Conservation (phyloP, 2,888 invertebrate species). For the Rhabditoides inermis region DNA sequence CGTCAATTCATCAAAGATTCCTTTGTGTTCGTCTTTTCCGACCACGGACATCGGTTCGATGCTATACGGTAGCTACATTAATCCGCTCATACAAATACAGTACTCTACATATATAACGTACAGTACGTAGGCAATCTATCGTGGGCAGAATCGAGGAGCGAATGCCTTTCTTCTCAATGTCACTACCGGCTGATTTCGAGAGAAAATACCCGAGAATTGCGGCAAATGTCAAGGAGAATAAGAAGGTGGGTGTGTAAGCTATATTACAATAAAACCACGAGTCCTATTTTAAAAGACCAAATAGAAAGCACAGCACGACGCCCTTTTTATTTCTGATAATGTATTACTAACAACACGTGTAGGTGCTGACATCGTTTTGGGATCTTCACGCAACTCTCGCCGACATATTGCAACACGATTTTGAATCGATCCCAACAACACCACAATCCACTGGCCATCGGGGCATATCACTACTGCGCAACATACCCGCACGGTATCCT, state of each 20-base stretch:
- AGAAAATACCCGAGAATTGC: slow-evolving; percentile 10
- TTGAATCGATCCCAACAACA: too few relatives aligned
- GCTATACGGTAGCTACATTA: too few relatives aligned
- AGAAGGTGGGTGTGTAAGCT: slow-evolving; percentile 10
- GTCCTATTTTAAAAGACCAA: too few relatives aligned
- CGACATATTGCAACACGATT: slow-evolving; percentile 34
- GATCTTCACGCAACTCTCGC: slow-evolving; percentile 41
- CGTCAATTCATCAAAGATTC: slow-evolving; percentile 25
- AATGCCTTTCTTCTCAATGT: slow-evolving; percentile 45
- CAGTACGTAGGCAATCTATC: slow-evolving; percentile 48
- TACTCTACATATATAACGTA: too few relatives aligned
- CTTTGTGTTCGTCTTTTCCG: slow-evolving; percentile 50
- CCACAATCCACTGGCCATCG: too few relatives aligned
- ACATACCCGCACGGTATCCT: too few relatives aligned
- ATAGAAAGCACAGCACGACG: too few relatives aligned
- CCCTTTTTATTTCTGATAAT: too few relatives aligned
- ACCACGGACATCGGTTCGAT: slow-evolving; percentile 56
- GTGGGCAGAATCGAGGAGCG: slow-evolving; percentile 44
- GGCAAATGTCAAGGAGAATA: slow-evolving; percentile 17
- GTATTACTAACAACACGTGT: too few relatives aligned
- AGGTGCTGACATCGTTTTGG: slow-evolving; percentile 36
- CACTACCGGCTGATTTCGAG: slow-evolving; percentile 27
- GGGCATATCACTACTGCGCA: too few relatives aligned
- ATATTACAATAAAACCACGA: too few relatives aligned
- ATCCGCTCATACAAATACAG: too few relatives aligned